Evolutionary conservation across 2,888 invertebrate species (phyloP), one percentile per base, ranked within the genome.

Genomic region (Acanthoscelides obtectus): DNA sequence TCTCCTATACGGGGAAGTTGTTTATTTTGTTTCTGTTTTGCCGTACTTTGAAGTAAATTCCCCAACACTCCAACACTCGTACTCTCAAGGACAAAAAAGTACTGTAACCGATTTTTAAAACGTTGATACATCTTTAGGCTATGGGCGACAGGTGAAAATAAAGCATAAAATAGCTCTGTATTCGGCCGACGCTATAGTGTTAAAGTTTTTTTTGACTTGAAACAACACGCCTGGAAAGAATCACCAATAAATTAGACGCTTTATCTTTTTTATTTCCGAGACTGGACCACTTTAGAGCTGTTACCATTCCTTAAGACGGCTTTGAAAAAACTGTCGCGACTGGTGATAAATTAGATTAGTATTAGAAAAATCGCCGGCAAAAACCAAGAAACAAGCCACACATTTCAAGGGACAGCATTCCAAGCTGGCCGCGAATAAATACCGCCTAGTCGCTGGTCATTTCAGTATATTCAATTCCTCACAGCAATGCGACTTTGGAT

Each of bases 381-480:
- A 77, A 77, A 77, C 72, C 73, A 72, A 73, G 69, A 68, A 71
- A 69, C 69, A 70, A 69, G 73, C 69, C 76, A 80, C 80, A 80
- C 79, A 81, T 80, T 80, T 80, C 74, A 77, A 74, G 75, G 76
- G 79, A 79, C 80, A 77, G 75, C 81, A 82, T 82, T 82, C 82
- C 79, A 67, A 12, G 67, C 72, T 72, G 77, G 73, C 76, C 75
- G 75, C 76, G 79, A 78, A 78, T 77, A 77, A 80, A 80, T 81
- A 81, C 78, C 76, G 78, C 77, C 79, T 76, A 77, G 76, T 77
- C 74, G 25, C 71, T 22, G 73, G 22, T 70, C 70, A 72, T n/a
- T n/a, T n/a, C n/a, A n/a, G n/a, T n/a, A n/a, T n/a, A n/a, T n/a
- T n/a, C n/a, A n/a, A n/a, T n/a, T n/a, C n/a, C n/a, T n/a, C n/a